Percentiles rank a stretch among this genome's conserved stretches.
phyloP scores from a whole-genome alignment of 1,140 invertebrate species.

The Protaetia brevitarsis region DNA sequence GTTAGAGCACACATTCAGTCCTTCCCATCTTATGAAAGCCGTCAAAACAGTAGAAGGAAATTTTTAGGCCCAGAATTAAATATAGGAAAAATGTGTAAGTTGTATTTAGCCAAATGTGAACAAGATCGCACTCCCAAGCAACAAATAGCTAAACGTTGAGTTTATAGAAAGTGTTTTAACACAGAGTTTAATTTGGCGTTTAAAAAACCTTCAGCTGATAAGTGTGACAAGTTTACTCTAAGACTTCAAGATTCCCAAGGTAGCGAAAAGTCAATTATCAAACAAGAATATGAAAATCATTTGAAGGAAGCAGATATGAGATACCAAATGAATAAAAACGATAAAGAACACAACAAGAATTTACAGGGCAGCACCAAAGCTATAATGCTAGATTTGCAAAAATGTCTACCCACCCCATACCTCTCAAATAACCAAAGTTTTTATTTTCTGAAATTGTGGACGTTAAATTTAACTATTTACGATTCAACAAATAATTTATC shows the following conservation, averaged over 20 bases:
- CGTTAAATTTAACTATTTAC: conserved; percentile 26
- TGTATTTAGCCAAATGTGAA: too few species aligned
- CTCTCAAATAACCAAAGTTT: conserved; percentile 26
- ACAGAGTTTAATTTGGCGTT: conserved; percentile 20
- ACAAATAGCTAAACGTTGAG: conserved; percentile 7
- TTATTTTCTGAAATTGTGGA: conserved; percentile 24
- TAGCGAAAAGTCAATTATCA: neutral
- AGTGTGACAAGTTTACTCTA: neutral
- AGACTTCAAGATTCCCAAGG: neutral
- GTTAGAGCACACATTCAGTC: conserved; percentile 8
- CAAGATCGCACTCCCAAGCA: neutral
- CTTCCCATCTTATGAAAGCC: neutral
- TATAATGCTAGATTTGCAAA: conserved; percentile 22
- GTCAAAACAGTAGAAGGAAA: conserved; percentile 1
- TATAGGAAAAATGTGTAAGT: neutral
- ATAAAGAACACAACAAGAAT: conserved; percentile 18
- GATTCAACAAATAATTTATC: conserved; percentile 21
- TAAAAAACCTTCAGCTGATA: conserved; percentile 6
- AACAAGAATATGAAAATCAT: conserved; percentile 16
- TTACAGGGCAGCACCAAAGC: neutral
- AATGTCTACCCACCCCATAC: conserved; percentile 20
- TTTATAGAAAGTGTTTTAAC: conserved; percentile 21
- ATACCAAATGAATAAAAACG: conserved; percentile 13
- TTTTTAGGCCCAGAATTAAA: conserved; percentile 10
- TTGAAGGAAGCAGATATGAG: conserved; percentile 18